A percentile compares a stretch with the other conserved stretches of the same genome.
These are phyloP conservation scores for Lithophane socia DNA, from an alignment of 2,888 invertebrate species.

Conservation along the genomic window DNA sequence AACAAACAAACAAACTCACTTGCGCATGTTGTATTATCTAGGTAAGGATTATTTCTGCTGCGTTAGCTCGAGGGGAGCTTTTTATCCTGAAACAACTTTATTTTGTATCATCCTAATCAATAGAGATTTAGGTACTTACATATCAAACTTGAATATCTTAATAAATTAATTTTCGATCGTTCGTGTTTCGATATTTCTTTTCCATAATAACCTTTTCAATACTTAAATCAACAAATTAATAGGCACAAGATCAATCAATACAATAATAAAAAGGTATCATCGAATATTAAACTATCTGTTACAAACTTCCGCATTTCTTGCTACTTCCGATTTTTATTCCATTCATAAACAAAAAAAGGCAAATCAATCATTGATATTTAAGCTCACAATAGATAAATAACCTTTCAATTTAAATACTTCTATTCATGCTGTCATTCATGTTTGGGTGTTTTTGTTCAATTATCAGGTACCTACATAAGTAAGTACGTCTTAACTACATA, in stretches of 20 bases:
- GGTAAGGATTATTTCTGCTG: too few relatives aligned
- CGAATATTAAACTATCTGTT: neutral
- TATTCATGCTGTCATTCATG: conserved; percentile 38
- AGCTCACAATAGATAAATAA: conserved; percentile 31
- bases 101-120: too few relatives aligned
- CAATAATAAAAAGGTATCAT: neutral
- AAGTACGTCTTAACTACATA: neutral
- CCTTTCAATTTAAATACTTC: conserved; percentile 12
- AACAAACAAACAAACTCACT: too few relatives aligned
- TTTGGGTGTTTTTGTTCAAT: conserved; percentile 16
- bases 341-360: conserved; percentile 11
- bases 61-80: neutral
- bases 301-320: conserved; percentile 1
- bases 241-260: too few relatives aligned
- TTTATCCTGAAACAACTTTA: too few relatives aligned
- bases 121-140: too few relatives aligned
- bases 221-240: too few relatives aligned
- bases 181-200: neutral
- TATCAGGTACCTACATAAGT: neutral
- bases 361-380: conserved; percentile 19
- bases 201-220: neutral
- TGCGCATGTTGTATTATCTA: too few relatives aligned
- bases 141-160: neutral
- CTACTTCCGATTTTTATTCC: conserved; percentile 25
- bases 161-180: neutral